These are phyloP conservation scores for Antheraea yamamai DNA, from an alignment of 2,888 invertebrate genomes.

Conservation along the genomic window DNA sequence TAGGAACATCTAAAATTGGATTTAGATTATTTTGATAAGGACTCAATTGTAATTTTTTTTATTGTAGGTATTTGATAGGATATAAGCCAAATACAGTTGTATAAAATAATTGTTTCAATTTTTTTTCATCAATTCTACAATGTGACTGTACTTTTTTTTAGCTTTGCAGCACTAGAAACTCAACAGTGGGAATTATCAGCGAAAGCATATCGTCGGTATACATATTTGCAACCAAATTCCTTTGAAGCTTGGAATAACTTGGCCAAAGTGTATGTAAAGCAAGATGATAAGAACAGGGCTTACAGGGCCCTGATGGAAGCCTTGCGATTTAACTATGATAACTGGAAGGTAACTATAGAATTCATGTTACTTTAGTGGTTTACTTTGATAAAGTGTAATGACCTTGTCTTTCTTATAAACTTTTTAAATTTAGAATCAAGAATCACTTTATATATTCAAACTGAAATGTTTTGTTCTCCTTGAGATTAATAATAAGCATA, in stretches of 20 bases:
- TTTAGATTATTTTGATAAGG: no score
- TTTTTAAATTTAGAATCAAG: no score
- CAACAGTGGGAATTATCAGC: constrained; percentile 93
- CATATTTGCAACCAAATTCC: constrained; percentile 91
- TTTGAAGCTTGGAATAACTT: constrained; percentile 99
- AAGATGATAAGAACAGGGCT: constrained; percentile 92
- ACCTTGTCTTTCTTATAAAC: no score
- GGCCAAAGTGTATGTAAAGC: constrained; percentile 94
- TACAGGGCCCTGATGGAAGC: constrained; percentile 94
- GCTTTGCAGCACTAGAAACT: constrained; percentile 88
- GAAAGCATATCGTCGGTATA: constrained; percentile 92
- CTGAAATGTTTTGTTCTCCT: no score
- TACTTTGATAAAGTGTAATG: no score
- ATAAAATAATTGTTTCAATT: no score
- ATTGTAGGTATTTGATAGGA: no score
- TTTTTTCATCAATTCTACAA: neutral
- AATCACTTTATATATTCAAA: no score
- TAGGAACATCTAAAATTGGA: no score
- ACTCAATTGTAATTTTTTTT: no score
- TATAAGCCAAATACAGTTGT: no score
- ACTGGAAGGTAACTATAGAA: constrained; percentile 87
- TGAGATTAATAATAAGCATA: no score
- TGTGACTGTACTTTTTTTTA: constrained; percentile 30
- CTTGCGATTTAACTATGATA: constrained; percentile 94
- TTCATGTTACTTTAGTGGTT: neutral